These are phyloP conservation scores for Clarias pachynema DNA, from an alignment of 2,797 vertebrate species.

Conservation along the genomic window DNA sequence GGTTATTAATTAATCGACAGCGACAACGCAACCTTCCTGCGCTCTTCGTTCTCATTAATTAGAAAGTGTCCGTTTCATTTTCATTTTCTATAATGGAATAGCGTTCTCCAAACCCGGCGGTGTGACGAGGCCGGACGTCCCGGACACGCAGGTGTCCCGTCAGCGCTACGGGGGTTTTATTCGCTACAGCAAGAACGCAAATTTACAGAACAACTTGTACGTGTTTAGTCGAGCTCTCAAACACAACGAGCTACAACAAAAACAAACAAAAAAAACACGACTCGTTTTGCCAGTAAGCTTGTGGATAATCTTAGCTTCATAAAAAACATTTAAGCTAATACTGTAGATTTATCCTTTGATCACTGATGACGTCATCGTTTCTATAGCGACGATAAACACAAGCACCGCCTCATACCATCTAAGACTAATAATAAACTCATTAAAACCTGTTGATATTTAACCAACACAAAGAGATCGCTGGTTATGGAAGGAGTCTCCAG, in stretches of 20 bases:
- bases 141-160: not conserved
- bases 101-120: not conserved
- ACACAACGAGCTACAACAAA: not conserved
- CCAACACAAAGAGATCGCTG: not conserved
- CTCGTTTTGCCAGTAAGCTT: not conserved
- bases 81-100: not conserved
- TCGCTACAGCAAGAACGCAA: no score
- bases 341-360: not conserved
- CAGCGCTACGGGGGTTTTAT: not conserved
- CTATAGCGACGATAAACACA: not conserved
- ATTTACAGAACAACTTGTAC: not conserved
- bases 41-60: not conserved
- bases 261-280: no score
- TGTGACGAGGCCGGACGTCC: not conserved
- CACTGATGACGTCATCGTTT: not conserved
- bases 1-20: not conserved
- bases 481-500: not conserved
- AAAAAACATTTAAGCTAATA: no score
- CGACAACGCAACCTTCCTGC: not conserved
- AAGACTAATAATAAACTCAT: not conserved
- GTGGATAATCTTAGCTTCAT: no score
- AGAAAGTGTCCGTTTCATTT: not conserved
- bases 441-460: not conserved
- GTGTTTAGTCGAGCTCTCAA: not conserved
- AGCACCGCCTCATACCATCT: not conserved